Evolutionary conservation across 2,113 vertebrate genomes (phyloP).

Genomic region (Nothoprocta pentlandii): DNA sequence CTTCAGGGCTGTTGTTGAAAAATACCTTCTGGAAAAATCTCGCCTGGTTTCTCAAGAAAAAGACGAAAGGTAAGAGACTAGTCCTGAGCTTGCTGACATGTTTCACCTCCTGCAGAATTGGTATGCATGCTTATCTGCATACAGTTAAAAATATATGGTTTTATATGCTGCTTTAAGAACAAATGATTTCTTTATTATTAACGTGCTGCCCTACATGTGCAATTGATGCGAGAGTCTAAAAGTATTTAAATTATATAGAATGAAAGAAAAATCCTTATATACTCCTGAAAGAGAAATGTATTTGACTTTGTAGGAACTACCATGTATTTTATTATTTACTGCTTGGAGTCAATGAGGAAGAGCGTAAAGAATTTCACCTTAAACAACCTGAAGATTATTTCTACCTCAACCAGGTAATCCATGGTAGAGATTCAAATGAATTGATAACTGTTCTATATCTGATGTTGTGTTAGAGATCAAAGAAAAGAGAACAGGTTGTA

Average conservation of each 20-base stretch:
- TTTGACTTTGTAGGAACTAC: conserved; percentile 88
- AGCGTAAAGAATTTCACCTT: conserved; percentile 92
- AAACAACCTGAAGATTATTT: conserved; percentile 95
- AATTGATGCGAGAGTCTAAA: background rate
- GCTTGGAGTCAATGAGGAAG: conserved; percentile 90
- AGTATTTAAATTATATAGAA: background rate
- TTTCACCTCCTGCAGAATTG: background rate
- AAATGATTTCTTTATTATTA: background rate
- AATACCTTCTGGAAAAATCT: conserved; percentile 98
- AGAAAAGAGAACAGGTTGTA: background rate
- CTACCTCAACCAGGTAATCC: conserved; percentile 98
- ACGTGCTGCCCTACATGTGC: background rate
- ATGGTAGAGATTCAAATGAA: background rate
- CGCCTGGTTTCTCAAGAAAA: conserved; percentile 96
- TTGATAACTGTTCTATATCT: background rate
- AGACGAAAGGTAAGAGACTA: conserved; percentile 89
- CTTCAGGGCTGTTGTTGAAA: conserved; percentile 94
- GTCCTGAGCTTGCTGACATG: background rate
- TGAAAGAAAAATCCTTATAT: background rate
- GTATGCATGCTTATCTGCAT: background rate
- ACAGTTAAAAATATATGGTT: too few species aligned
- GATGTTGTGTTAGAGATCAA: background rate
- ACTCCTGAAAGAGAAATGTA: background rate
- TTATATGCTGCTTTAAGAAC: background rate
- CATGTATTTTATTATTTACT: conserved; percentile 98